A percentile compares a stretch with the other conserved stretches of the same genome.
phyloP scores from a whole-genome alignment of 2,113 vertebrate species.

The Dendropsophus ebraccatus region DNA sequence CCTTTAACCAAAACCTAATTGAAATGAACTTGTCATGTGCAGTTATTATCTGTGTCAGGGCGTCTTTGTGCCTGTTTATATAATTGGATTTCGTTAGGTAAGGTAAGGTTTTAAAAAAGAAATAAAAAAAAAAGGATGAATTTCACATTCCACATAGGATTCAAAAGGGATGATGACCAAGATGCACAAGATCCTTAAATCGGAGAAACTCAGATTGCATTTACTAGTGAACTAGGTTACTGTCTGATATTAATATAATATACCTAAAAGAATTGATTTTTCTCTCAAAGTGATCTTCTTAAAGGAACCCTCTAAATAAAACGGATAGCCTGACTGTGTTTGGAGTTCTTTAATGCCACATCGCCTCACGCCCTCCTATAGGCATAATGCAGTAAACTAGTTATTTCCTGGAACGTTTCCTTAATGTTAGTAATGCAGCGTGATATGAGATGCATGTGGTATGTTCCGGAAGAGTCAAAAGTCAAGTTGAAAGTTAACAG shows the following conservation, averaged over 20 bases:
- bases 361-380: too few relatives aligned
- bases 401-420: too few relatives aligned
- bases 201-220: neutral
- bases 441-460: too few relatives aligned
- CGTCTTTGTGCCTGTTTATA: constrained; percentile 12
- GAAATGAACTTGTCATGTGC: constrained; percentile 42
- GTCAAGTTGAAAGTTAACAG: too few relatives aligned
- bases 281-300: too few relatives aligned
- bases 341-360: too few relatives aligned
- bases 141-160: neutral
- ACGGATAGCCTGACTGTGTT: too few relatives aligned
- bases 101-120: neutral
- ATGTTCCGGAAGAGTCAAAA: too few relatives aligned
- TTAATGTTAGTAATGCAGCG: too few relatives aligned
- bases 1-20: constrained; percentile 45
- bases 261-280: too few relatives aligned
- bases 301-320: too few relatives aligned
- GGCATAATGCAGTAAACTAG: too few relatives aligned
- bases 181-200: neutral
- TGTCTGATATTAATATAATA: neutral
- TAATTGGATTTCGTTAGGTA: constrained; percentile 38
- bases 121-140: neutral
- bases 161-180: neutral
- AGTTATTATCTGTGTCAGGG: constrained; percentile 47
- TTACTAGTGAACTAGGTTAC: neutral